Percentiles rank a stretch among this genome's conserved stretches.
phyloP scores from a whole-genome alignment of 2,888 invertebrate genomes.

The Melipona bicolor region DNA sequence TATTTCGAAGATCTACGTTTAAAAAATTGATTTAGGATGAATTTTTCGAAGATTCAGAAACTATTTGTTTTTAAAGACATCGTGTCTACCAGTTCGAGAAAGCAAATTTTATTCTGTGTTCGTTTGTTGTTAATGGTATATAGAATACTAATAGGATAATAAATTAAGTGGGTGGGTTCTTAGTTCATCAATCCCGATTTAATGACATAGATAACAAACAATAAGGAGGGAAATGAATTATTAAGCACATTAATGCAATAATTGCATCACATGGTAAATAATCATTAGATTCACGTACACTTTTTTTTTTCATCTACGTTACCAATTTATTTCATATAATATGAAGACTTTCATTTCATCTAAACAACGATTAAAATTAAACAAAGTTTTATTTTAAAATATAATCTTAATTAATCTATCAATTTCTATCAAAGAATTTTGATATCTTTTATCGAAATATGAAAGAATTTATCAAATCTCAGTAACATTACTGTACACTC shows the following conservation, averaged over 20 bases:
- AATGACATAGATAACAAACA: slow-evolving; percentile 7
- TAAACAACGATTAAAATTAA: not conserved
- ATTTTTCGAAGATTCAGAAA: not conserved
- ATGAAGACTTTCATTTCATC: not conserved
- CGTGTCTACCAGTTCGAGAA: not conserved
- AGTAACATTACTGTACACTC: not conserved
- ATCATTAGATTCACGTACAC: not conserved
- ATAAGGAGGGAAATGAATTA: slow-evolving; percentile 6
- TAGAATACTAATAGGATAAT: not conserved
- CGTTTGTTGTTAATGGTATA: not conserved
- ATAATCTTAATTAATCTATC: no score
- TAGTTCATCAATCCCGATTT: slow-evolving; percentile 21
- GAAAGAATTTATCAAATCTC: not conserved
- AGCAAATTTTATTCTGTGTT: not conserved
- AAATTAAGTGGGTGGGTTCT: not conserved
- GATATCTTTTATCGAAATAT: not conserved
- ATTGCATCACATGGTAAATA: slow-evolving; percentile 15
- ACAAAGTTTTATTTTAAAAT: no score
- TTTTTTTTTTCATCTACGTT: not conserved
- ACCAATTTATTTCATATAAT: not conserved
- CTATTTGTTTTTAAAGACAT: not conserved
- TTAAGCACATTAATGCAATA: slow-evolving; percentile 4
- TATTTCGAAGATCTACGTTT: not conserved
- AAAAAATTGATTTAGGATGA: not conserved
- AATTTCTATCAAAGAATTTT: no score